Percentiles rank a stretch among this genome's conserved stretches.
phyloP scores from a whole-genome alignment of 1,140 invertebrate species.

The Saccostrea cuccullata region DNA sequence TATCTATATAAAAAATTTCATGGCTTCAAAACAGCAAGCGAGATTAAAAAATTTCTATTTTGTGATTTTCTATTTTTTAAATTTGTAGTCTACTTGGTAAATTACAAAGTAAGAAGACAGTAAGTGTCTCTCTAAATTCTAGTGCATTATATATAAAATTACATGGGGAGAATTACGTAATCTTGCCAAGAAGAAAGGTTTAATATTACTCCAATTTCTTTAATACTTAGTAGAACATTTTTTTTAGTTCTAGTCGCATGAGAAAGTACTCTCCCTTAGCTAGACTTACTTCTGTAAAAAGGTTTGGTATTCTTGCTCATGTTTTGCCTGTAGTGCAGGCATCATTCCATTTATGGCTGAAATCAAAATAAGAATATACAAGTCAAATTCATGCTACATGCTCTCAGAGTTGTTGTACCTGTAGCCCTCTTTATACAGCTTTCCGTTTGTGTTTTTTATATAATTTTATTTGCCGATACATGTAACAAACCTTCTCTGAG shows the following conservation, averaged over 20 bases:
- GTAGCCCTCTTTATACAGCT: too few species aligned
- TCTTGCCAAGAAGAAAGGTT: background rate
- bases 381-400: background rate
- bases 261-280: background rate
- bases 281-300: background rate
- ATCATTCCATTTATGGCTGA: constrained; percentile 81
- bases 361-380: constrained; percentile 25
- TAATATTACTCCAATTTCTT: background rate
- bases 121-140: too few species aligned
- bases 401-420: background rate
- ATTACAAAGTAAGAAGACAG: too few species aligned
- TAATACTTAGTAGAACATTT: background rate
- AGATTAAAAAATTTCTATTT: too few species aligned
- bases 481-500: constrained; percentile 75
- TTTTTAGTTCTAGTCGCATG: background rate
- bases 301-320: constrained; percentile 81
- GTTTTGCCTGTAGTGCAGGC: constrained; percentile 81
- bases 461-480: background rate
- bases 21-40: too few species aligned
- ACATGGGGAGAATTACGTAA: too few species aligned
- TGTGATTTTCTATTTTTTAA: too few species aligned
- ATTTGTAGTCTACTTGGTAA: too few species aligned
- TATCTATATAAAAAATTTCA: too few species aligned
- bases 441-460: background rate
- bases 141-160: too few species aligned